Base-by-base conservation (phyloP, 2,113 vertebrate genomes). In the Rutilus rutilus region DNA sequence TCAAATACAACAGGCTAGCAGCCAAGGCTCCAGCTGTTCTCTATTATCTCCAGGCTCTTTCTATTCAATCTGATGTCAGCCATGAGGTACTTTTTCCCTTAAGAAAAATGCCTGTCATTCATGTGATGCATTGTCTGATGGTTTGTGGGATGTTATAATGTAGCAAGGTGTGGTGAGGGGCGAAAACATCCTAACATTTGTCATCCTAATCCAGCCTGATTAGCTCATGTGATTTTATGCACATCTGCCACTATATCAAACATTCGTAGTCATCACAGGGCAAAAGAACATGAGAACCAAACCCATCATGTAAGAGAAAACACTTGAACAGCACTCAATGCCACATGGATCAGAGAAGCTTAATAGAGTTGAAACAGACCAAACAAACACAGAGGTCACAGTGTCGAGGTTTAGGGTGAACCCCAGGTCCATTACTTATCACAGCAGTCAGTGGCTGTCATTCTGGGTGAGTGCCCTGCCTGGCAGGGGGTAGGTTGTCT, bases 1-100 rank as follows among this genome's bases (percentile, higher is more conserved):
- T 87, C 57, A 82, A 77, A 84, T 78, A 80, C 2, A 10, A 88
- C 88, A 87, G 84, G 67, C 85, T 78, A 80, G 50, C 87, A 82
- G 89, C 88, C 77, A 87, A 79, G 39, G 6, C 71, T 50, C 86
- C 92, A 93, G 91, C 90, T 93, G 96, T 93, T 95, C 93, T 90
- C 84, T 76, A 95, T 97, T 96, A 96, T 80, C 87, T 36, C 89
- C 89, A 75, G 91, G 81, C 87, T 89, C 92, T 92, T 88, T 93
- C 84, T 90, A 91, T 91, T 92, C 93, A 94, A 91, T 92, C 91
- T 95, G 91, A 92, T 93, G 91, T 87, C 92, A 95, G 92, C 92
- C 91, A 93, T 94, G 89, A 95, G 90, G 86, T 92, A 94, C 69
- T 91, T 92, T 94, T 92, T 96, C 95, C 93, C 94, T 92, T 80